phyloP scores from a whole-genome alignment of 2,888 invertebrate genomes.

The Choristoneura rosaceana region DNA sequence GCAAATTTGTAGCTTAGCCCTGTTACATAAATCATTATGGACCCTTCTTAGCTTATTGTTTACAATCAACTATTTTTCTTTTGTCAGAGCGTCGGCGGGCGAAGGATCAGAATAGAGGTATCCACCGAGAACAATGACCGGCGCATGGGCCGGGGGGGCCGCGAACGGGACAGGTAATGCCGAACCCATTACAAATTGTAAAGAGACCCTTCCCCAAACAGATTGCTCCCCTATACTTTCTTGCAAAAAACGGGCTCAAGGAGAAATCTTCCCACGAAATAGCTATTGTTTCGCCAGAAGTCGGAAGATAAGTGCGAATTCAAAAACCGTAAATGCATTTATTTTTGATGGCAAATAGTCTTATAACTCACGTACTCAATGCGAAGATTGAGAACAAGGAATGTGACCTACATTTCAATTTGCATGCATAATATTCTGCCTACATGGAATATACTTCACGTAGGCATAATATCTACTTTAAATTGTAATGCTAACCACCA shows the following conservation, averaged over 20 bases:
- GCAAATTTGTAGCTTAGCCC: background rate
- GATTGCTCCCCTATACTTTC: conserved; percentile 23
- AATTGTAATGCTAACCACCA: no score
- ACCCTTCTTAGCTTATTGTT: background rate
- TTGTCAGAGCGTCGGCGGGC: conserved; percentile 88
- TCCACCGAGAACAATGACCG: conserved; percentile 90
- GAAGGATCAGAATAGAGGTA: conserved; percentile 92
- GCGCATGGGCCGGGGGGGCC: conserved; percentile 86
- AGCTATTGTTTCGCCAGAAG: conserved; percentile 2
- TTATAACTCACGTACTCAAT: conserved; percentile 21
- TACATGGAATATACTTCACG: no score
- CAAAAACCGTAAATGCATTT: no score
- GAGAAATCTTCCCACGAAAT: conserved; percentile 33
- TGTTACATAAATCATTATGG: background rate
- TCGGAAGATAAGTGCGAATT: background rate
- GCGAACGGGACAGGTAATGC: conserved; percentile 77
- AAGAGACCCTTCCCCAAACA: conserved; percentile 1
- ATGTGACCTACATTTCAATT: conserved; percentile 22
- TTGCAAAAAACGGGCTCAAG: conserved; percentile 10
- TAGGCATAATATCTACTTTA: no score
- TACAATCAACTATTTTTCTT: conserved; percentile 43
- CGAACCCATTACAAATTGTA: background rate
- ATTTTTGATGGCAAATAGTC: background rate
- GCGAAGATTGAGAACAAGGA: conserved; percentile 17
- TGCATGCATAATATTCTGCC: background rate